Evolutionary conservation across 2,888 invertebrate genomes (phyloP), one percentile per base, ranked within the genome.

Genomic region (Plusia festucae): DNA sequence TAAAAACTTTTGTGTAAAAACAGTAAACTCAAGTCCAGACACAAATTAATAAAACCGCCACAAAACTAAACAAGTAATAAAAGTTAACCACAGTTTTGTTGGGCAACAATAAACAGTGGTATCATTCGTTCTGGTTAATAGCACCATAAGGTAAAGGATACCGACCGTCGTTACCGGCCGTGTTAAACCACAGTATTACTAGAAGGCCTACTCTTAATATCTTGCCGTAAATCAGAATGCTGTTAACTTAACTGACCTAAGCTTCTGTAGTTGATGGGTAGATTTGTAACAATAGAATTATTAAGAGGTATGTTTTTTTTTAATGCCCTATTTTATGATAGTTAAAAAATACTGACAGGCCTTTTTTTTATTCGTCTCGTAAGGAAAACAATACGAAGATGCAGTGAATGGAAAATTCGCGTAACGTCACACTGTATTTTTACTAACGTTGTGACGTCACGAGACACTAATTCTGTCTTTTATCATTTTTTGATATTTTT

Each of bases 101-200:
- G 60, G 65, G 52, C 54, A n/a, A 55, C 74, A 70, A 59, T 74
- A 70, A 74, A 74, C 60, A 60, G 58, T 44, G 44, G 63, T 49
- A 70, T 44, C 27, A 74, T 64, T 56, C 53, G 58, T 65, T 60
- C 56, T 22, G 20, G 18, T 64, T 74, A 70, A 70, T 54, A 51
- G 11, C 66, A 52, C 6, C 46, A 46, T 59, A 53, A 24, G 15
- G 63, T 58, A 66, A 74, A 61, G 54, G 57, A 49, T 30, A 44
- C 24, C 20, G 20, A 16, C 20, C 49, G 52, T 74, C 60, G 62
- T 74, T 58, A 55, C 18, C 53, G 8, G 24, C 53, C 22, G 40
- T 58, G 32, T 59, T 51, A 34, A 6, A 56, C 46, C 53, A 22
- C 27, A 18, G 4, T 8, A 44, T 1, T 15, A 6, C 13, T 53